Evolutionary conservation across 64 coral and sea anemone genomes (phyloP), one percentile per base, ranked within the genome.

Genomic region (Actinia equina): DNA sequence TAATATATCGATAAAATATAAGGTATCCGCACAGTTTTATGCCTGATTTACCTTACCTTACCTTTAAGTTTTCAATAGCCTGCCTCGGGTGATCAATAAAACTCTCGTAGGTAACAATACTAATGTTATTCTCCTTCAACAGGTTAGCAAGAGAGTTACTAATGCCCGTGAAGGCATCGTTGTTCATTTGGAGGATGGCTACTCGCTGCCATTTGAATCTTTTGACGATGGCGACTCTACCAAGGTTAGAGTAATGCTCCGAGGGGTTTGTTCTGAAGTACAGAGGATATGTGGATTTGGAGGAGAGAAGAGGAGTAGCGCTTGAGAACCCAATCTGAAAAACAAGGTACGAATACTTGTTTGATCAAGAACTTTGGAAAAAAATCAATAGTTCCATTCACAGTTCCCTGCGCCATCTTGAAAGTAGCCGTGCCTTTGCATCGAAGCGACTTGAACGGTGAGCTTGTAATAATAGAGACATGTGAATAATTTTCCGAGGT

Each of bases 121-220:
- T 49, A 19, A 94, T 76, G 77, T 94, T 94, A 49, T 85, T 81
- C 22, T 54, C 63, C 30, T 83, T 85, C 23, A 94, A 77, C 3
- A 89, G 79, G 10, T 89, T 87, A 13, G 84, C 92, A 17, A 94
- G 84, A 64, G 92, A 94, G 71, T 94, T 89, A 8, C 76, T 89
- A 19, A 94, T 94, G 17, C 92, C 92, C n/a, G 92, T 94, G 62
- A 94, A 94, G 19, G 89, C 92, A 84, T 94, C 92, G 55, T 94
- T 94, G 78, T 94, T 94, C 69, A 89, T 87, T 62, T 94, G 92
- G 7, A 94, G 37, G 14, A 94, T 94, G 16, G 92, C 92, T 19
- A 94, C 92, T 83, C 79, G 89, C 61, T 94, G 89, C 92, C 92
- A 94, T 17, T 89, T 89, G 64, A 94, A 94, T 44, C 92, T 79